Evolutionary conservation across 2,888 invertebrate species (phyloP).

Genomic region (Eupithecia abbreviata): DNA sequence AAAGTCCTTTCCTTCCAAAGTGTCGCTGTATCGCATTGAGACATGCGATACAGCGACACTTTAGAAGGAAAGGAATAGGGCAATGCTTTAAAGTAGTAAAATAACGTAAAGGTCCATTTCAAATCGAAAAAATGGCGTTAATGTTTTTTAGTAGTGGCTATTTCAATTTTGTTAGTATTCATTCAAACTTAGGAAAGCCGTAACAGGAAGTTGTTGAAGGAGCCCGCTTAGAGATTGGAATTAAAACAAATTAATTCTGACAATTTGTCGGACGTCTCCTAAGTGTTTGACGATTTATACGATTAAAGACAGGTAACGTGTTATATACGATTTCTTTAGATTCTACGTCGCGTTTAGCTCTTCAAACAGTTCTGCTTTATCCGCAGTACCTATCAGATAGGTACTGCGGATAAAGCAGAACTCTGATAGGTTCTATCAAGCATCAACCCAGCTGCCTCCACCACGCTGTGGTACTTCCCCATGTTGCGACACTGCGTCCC

Average conservation of each 20-base stretch:
- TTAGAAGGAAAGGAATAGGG: no score
- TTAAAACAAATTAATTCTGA: no score
- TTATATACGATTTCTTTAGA: background rate
- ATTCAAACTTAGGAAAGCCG: no score
- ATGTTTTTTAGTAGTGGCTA: no score
- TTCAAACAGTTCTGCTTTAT: background rate
- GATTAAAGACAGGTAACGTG: background rate
- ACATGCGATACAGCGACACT: background rate
- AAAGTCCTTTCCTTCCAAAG: no score
- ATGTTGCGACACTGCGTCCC: conserved; percentile 24
- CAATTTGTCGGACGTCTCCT: no score
- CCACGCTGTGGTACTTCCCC: conserved; percentile 4
- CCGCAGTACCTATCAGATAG: background rate
- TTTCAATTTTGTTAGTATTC: no score
- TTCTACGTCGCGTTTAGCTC: background rate
- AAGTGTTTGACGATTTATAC: no score
- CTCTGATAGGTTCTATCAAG: no score
- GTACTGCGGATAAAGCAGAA: background rate
- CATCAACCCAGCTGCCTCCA: background rate
- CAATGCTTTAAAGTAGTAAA: background rate
- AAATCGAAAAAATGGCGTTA: background rate
- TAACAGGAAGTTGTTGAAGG: background rate
- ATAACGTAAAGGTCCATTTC: background rate
- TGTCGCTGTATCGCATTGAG: no score
- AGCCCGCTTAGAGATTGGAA: no score